phyloP scores from a whole-genome alignment of 2,797 vertebrate genomes.

The Anguilla anguilla region DNA sequence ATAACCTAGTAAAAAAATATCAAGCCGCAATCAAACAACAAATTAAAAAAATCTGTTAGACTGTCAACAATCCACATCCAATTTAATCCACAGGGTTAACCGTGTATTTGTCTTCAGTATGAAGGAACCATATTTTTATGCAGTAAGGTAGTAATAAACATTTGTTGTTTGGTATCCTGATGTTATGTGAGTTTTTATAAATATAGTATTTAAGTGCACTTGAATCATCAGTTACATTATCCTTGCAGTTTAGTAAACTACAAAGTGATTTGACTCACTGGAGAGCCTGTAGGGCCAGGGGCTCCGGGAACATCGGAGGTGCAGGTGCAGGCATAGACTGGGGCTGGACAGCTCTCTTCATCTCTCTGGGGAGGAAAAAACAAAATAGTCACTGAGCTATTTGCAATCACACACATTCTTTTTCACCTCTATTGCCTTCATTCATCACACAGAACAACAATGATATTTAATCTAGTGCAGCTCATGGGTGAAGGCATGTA shows the following conservation, averaged over 20 bases:
- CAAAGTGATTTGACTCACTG: slow-evolving; percentile 68
- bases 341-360: slow-evolving; percentile 81
- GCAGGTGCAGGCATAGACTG: slow-evolving; percentile 77
- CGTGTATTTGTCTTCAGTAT: neutral
- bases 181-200: neutral
- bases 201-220: neutral
- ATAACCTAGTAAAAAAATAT: neutral
- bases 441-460: neutral
- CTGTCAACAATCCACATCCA: neutral
- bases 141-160: neutral
- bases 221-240: neutral
- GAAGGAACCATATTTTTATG: neutral
- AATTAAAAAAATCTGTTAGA: neutral
- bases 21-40: neutral
- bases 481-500: neutral
- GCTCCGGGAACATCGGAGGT: slow-evolving; percentile 76
- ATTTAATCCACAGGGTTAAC: neutral
- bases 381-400: slow-evolving; percentile 7
- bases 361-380: slow-evolving; percentile 76
- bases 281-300: slow-evolving; percentile 79
- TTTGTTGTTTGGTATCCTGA: neutral
- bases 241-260: too few species aligned
- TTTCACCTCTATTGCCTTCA: neutral
- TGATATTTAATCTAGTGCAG: neutral
- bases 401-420: neutral